Conservation (phyloP, 64 coral and sea anemone species). For the Acropora yongei region DNA sequence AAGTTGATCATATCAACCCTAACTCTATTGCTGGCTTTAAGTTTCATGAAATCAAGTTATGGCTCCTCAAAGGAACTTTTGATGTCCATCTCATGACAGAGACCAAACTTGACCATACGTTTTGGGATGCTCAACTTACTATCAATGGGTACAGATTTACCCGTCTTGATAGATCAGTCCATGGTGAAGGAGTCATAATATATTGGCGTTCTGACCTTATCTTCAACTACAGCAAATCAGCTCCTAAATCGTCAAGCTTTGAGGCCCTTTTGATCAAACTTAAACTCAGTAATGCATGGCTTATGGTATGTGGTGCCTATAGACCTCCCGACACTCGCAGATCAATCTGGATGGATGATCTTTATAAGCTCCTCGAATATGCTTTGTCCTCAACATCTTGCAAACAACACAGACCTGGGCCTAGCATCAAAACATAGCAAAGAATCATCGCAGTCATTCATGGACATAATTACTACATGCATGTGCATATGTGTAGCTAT, state of each 20-base stretch:
- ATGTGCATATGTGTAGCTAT: too few species aligned
- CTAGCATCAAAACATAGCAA: background rate
- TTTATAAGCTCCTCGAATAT: constrained; percentile 30
- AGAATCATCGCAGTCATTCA: too few species aligned
- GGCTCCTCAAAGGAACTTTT: too few species aligned
- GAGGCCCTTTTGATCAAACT: background rate
- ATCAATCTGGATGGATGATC: constrained; percentile 43
- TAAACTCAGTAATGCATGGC: constrained; percentile 15
- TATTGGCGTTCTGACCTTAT: background rate
- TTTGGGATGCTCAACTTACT: too few species aligned
- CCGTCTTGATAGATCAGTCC: background rate
- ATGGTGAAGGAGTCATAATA: background rate
- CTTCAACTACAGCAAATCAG: background rate
- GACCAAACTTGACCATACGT: too few species aligned
- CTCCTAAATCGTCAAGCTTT: background rate
- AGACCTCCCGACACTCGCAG: constrained; percentile 44
- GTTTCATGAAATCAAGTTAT: too few species aligned
- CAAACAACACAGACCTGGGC: background rate
- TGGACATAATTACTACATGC: too few species aligned
- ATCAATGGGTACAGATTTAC: too few species aligned
- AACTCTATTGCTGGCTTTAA: too few species aligned
- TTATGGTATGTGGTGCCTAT: constrained; percentile 59
- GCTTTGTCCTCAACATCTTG: background rate
- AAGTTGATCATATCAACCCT: too few species aligned
- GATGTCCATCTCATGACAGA: too few species aligned